Conservation (phyloP, 2,888 invertebrate genomes). For the Aquatica leii region DNA sequence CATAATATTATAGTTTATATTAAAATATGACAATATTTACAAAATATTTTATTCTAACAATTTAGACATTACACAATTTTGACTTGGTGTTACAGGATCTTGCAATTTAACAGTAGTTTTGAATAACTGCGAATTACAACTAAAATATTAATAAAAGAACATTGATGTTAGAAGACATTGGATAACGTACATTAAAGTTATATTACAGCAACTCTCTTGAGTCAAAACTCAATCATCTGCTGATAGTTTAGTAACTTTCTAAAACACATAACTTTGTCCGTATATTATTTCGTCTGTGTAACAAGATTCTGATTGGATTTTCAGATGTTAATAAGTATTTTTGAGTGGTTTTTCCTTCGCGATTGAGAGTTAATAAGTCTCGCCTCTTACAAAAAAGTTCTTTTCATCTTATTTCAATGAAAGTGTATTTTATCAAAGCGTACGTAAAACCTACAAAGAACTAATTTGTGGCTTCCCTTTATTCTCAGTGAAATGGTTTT, state of each 20-base stretch:
- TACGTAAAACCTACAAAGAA: conserved; percentile 18
- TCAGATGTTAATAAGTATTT: not conserved
- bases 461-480: conserved; percentile 19
- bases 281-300: not conserved
- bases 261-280: conserved; percentile 9
- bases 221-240: conserved; percentile 16
- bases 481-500: conserved; percentile 25
- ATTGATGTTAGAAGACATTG: not conserved
- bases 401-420: conserved; percentile 6
- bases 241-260: conserved; percentile 13
- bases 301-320: not conserved
- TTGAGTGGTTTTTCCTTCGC: not conserved
- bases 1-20: no score
- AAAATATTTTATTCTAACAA: no score
- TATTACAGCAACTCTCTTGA: conserved; percentile 10
- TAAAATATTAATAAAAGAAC: not conserved
- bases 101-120: no score
- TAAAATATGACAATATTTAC: no score
- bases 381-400: not conserved
- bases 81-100: no score
- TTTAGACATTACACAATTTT: no score
- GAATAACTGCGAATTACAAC: no score
- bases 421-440: not conserved
- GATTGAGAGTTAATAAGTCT: no score
- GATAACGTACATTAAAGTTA: not conserved